Evolutionary conservation across 30 jellyfish, hydroid and myxozoan species (phyloP).

Genomic region (Hydra vulgaris): DNA sequence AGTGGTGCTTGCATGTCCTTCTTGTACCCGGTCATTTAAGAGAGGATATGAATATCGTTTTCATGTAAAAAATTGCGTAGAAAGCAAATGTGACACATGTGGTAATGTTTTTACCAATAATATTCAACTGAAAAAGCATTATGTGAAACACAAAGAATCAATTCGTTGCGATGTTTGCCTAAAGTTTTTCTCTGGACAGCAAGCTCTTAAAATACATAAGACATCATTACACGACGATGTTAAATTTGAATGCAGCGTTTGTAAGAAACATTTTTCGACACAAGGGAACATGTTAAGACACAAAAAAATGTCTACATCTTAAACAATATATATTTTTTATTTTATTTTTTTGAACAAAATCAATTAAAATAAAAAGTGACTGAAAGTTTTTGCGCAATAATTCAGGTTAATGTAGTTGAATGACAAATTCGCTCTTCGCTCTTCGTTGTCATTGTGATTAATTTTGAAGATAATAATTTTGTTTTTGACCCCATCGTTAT

Average conservation of each 20-base stretch:
- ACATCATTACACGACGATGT: neutral
- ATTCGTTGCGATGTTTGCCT: neutral
- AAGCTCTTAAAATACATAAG: neutral
- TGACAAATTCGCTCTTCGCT: neutral
- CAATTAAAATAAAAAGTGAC: too few species aligned
- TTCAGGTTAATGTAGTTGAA: neutral
- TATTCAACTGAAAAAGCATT: neutral
- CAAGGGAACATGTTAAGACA: neutral
- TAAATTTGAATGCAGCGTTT: neutral
- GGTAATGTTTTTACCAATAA: neutral
- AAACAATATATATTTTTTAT: neutral
- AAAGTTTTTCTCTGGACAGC: neutral
- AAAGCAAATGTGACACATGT: conserved; percentile 1
- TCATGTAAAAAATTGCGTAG: neutral
- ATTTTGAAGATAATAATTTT: neutral
- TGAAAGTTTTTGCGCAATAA: neutral
- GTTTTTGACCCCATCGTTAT: conserved; percentile 4
- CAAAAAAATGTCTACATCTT: neutral
- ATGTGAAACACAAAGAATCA: neutral
- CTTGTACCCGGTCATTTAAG: neutral
- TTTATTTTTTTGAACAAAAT: too few species aligned
- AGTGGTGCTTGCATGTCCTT: neutral
- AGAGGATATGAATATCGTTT: neutral
- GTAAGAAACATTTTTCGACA: conserved; percentile 1
- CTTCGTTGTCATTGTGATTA: neutral